A percentile compares a stretch with the other conserved stretches of the same genome.
Conservation (phyloP, 2,888 invertebrate species). For the Platypus cylindrus region DNA sequence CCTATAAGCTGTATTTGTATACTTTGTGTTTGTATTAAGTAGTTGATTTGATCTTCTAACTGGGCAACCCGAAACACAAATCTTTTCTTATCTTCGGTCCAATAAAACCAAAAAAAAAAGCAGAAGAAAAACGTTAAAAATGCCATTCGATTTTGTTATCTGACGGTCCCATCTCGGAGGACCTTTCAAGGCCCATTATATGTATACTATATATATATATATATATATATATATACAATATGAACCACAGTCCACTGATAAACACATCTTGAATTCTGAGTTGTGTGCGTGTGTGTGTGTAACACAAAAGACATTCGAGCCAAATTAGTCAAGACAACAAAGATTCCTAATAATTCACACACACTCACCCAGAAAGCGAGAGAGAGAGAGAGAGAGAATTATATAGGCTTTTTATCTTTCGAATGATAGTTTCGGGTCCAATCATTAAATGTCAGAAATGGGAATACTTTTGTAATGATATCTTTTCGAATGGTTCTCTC, state of each 20-base stretch:
- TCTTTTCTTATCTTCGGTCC: slow-evolving; percentile 12
- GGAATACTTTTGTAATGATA: slow-evolving; percentile 16
- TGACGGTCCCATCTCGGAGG: slow-evolving; percentile 28
- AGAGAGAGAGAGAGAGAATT: too few relatives aligned
- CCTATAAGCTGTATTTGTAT: too few relatives aligned
- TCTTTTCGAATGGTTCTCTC: too few relatives aligned
- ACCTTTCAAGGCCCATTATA: slow-evolving; percentile 28
- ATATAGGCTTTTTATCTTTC: slow-evolving; percentile 10
- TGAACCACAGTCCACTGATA: slow-evolving; percentile 32
- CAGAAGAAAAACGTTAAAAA: slow-evolving; percentile 20
- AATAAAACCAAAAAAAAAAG: slow-evolving; percentile 4
- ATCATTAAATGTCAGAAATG: slow-evolving; percentile 31
- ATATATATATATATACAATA: too few relatives aligned
- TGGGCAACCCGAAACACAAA: slow-evolving; percentile 12
- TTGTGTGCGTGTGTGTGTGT: slow-evolving; percentile 30
- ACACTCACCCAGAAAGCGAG: too few relatives aligned
- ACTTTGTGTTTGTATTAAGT: too few relatives aligned
- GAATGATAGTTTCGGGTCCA: slow-evolving; percentile 25
- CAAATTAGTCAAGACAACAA: slow-evolving; percentile 35
- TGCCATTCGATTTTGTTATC: slow-evolving; percentile 29
- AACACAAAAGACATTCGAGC: slow-evolving; percentile 31
- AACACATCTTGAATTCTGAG: slow-evolving; percentile 31
- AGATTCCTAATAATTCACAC: slow-evolving; percentile 33
- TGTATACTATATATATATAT: too few relatives aligned
- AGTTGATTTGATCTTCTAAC: slow-evolving; percentile 14